These are phyloP conservation scores for Apolygus lucorum DNA, from an alignment of 1,140 invertebrate genomes.

Conservation along the genomic window DNA sequence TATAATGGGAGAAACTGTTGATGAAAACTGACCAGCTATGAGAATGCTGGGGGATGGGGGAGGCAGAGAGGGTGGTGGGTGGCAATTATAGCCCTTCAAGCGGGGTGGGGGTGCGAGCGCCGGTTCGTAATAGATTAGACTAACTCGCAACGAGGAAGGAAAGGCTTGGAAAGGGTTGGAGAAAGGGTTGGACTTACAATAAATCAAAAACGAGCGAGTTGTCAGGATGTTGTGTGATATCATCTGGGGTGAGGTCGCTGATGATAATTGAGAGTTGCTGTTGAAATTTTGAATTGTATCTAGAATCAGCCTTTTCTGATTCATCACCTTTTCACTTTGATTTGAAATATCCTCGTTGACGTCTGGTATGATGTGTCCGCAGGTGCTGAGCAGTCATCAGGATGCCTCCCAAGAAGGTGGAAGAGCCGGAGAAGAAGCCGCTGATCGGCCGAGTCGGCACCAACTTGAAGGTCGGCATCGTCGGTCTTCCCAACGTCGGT, in stretches of 20 bases:
- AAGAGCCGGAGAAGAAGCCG: constrained; percentile 75
- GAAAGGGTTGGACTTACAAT: too few relatives aligned
- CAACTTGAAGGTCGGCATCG: constrained; percentile 93
- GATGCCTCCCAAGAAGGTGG: constrained; percentile 94
- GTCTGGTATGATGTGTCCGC: background rate
- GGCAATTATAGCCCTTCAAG: too few relatives aligned
- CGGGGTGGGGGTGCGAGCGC: too few relatives aligned
- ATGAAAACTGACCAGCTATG: too few relatives aligned
- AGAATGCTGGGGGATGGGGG: too few relatives aligned
- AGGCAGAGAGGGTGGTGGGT: too few relatives aligned
- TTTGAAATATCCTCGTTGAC: background rate
- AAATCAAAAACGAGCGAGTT: background rate
- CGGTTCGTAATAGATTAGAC: too few relatives aligned
- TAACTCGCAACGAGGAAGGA: too few relatives aligned
- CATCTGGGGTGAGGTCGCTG: background rate
- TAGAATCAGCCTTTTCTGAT: background rate
- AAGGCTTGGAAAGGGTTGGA: too few relatives aligned
- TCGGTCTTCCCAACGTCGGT: constrained; percentile 93
- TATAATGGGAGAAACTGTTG: too few relatives aligned
- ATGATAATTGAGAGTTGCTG: background rate
- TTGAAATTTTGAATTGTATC: background rate
- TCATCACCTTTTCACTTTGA: background rate
- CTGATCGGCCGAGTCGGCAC: constrained; percentile 96
- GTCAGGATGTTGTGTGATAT: background rate
- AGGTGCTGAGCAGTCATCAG: constrained; percentile 1